Evolutionary conservation across 2,113 vertebrate species (phyloP), one percentile per base, ranked within the genome.

Genomic region (Callocephalon fimbriatum): DNA sequence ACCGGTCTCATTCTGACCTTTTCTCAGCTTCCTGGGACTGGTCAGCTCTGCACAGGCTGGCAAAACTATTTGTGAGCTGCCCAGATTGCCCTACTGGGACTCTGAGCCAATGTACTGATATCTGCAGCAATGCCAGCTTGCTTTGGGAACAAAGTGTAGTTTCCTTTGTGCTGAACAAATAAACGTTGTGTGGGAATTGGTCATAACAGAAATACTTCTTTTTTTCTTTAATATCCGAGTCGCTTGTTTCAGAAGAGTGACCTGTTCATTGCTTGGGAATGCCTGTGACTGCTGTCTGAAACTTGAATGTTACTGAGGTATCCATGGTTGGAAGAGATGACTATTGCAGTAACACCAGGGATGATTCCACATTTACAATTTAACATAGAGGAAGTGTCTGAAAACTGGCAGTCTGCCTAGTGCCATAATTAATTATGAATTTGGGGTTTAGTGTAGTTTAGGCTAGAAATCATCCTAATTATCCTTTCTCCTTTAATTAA

Each of bases 121-220:
- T 35, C 88, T 73, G 58, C 1, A 1, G 90, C 79, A 74, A 22
- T 0, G 0, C 35, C 16, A 27, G 54, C 31, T 31, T 56, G 76
- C 75, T 71, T 29, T 42, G 83, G 67, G 91, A 97, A 89, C 89
- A 91, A 93, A 91, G n/a, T 12, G 44, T 31, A 40, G 65, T 86
- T 97, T 94, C 86, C 86, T 88, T 89, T 72, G 61, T 75, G 76
- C 51, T 73, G 88, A 92, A 87, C 58, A 91, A 92, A 94, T 38
- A 95, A 95, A 82, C 54, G 23, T 13, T 42, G 62, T 48, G 62
- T 88, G 78, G 78, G 58, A 93, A 90, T 29, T 13, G 29, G 59
- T 53, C 68, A n/a, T 76, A 88, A 77, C 67, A 88, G 65, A 89
- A 80, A 40, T 27, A 1, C 4, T 22, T 19, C 7, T 35, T 32